A percentile compares a stretch with the other conserved stretches of the same genome.
These are phyloP conservation scores for Morelia viridis DNA, from an alignment of 2,797 vertebrate species.

Conservation along the genomic window DNA sequence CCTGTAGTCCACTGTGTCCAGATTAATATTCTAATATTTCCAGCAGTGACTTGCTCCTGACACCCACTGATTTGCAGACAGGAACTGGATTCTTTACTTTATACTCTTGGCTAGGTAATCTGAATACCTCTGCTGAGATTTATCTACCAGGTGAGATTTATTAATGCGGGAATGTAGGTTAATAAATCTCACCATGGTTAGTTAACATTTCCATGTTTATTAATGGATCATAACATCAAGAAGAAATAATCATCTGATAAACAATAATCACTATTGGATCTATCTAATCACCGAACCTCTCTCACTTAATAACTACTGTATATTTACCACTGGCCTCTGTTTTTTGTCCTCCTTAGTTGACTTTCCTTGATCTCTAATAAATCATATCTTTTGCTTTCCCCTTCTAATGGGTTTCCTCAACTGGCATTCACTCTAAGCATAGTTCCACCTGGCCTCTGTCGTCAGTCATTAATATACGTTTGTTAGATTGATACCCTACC, in stretches of 20 bases:
- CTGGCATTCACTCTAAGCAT: not conserved
- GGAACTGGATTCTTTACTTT: not conserved
- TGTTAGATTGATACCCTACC: not conserved
- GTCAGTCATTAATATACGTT: not conserved
- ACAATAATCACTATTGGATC: not conserved
- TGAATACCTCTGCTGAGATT: not conserved
- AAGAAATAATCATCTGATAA: not conserved
- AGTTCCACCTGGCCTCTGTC: not conserved
- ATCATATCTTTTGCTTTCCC: not conserved
- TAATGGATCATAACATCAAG: not conserved
- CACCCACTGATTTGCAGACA: not conserved
- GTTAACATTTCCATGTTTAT: not conserved
- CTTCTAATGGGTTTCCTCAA: not conserved
- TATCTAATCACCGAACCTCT: not conserved
- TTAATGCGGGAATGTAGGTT: not conserved
- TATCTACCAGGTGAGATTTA: not conserved
- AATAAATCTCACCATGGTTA: not conserved
- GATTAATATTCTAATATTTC: not conserved
- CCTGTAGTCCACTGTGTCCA: not conserved
- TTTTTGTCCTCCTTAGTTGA: too few species aligned
- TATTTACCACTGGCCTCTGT: not conserved
- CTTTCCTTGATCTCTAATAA: not conserved
- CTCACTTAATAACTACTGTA: not conserved
- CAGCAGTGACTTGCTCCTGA: not conserved
- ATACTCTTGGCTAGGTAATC: not conserved